A percentile compares a stretch with the other conserved stretches of the same genome.
Conservation (phyloP, 2,888 invertebrate species). For the Cerceris rybyensis region DNA sequence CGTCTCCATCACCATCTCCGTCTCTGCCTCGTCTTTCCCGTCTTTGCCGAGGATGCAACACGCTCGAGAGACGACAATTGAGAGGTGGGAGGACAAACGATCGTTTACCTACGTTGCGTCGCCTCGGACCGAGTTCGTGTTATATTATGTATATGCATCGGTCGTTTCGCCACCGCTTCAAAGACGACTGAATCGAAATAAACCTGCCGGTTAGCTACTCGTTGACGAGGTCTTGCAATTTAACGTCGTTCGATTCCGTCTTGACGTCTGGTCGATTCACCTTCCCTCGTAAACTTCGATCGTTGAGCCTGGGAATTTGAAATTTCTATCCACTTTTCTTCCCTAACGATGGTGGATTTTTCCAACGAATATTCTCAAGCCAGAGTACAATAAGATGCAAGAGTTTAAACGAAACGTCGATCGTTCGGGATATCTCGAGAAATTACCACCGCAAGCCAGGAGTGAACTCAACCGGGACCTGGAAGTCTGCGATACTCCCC, state of each 20-base stretch:
- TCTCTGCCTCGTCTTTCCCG: slow-evolving; percentile 39
- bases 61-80: slow-evolving; percentile 75
- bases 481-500: slow-evolving; percentile 28
- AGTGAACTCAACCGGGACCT: background rate
- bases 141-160: slow-evolving; percentile 40
- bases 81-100: slow-evolving; percentile 80
- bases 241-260: slow-evolving; percentile 42
- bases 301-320: too few relatives aligned
- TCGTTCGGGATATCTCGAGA: background rate
- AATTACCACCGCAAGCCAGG: background rate
- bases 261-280: background rate
- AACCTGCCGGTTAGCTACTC: background rate
- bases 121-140: slow-evolving; percentile 35
- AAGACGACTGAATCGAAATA: slow-evolving; percentile 8
- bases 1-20: slow-evolving; percentile 43
- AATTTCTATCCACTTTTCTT: too few relatives aligned
- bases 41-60: slow-evolving; percentile 74
- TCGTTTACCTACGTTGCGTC: slow-evolving; percentile 76
- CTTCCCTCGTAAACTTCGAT: too few relatives aligned
- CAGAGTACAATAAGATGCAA: background rate
- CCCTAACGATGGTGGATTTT: too few relatives aligned
- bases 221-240: slow-evolving; percentile 15
- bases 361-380: too few relatives aligned
- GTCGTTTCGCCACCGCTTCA: slow-evolving; percentile 43
- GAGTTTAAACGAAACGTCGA: background rate